These are phyloP conservation scores for Mycalesis mineus DNA, from an alignment of 2,888 invertebrate species.

Conservation along the genomic window DNA sequence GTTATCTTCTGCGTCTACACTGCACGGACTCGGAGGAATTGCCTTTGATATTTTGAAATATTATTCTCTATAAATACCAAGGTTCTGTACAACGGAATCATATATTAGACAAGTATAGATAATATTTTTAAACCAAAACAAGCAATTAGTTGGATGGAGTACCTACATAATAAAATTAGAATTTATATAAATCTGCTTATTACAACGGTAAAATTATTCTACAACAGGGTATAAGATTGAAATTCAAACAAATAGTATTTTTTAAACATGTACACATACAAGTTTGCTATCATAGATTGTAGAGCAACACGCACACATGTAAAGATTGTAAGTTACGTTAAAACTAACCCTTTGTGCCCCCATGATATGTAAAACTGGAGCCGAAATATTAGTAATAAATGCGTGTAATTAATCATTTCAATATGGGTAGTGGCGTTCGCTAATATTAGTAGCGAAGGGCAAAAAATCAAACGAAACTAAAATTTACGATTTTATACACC, in stretches of 20 bases:
- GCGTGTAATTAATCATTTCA: conserved; percentile 72
- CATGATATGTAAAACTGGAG: conserved; percentile 47
- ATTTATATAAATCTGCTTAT: too few relatives aligned
- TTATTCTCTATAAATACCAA: conserved; percentile 44
- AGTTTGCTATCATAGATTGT: conserved; percentile 25
- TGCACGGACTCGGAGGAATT: conserved; percentile 10
- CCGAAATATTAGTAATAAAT: conserved; percentile 73
- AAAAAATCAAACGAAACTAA: conserved; percentile 7
- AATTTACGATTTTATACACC: too few relatives aligned
- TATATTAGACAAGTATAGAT: too few relatives aligned
- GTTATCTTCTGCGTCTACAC: conserved; percentile 46
- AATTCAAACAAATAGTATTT: not conserved
- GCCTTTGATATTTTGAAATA: conserved; percentile 18
- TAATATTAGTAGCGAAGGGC: conserved; percentile 20
- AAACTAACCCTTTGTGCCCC: conserved; percentile 68
- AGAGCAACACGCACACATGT: conserved; percentile 2
- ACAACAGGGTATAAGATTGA: not conserved
- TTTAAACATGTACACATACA: conserved; percentile 23
- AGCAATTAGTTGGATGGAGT: too few relatives aligned
- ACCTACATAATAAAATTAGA: too few relatives aligned
- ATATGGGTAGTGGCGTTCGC: conserved; percentile 43
- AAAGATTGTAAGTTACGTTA: conserved; percentile 20
- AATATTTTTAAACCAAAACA: too few relatives aligned
- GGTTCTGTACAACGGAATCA: not conserved
- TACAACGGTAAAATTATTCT: too few relatives aligned